Conservation (phyloP, 2,113 vertebrate genomes). For the Chrysochloris asiatica region DNA sequence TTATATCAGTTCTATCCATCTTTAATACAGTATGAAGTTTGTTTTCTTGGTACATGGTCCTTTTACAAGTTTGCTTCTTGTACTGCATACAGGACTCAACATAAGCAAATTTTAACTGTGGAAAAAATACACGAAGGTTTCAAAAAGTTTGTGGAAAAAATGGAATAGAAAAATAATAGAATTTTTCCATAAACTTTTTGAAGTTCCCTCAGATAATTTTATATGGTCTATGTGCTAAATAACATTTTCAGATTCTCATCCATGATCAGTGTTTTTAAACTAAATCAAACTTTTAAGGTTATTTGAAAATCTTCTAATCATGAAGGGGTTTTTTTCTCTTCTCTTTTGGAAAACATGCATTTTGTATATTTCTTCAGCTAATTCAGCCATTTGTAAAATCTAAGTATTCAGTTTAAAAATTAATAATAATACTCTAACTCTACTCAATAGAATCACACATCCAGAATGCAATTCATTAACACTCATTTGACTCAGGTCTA, state of each 20-base stretch:
- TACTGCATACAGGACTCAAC: constrained; percentile 12
- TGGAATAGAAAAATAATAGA: no score
- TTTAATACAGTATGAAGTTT: background rate
- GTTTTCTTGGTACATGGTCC: constrained; percentile 13
- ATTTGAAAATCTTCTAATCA: background rate
- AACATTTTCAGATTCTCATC: constrained; percentile 21
- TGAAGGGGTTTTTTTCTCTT: no score
- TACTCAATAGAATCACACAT: constrained; percentile 32
- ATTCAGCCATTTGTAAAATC: constrained; percentile 8
- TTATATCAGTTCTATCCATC: background rate
- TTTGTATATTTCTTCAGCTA: background rate
- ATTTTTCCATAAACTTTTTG: no score
- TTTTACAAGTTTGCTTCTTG: no score
- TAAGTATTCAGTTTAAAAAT: background rate
- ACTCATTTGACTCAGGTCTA: constrained; percentile 44
- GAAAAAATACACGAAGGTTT: background rate
- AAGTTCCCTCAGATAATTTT: background rate
- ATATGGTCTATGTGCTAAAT: background rate
- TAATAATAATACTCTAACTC: background rate
- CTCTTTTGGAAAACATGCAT: background rate
- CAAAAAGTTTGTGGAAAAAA: no score
- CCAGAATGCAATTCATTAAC: constrained; percentile 54
- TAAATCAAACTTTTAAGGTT: constrained; percentile 26
- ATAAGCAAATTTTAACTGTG: constrained; percentile 5
- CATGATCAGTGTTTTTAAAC: constrained; percentile 3